Evolutionary conservation across 1,140 invertebrate genomes (phyloP), one percentile per base, ranked within the genome.

Genomic region (Tetramorium parvispinum): DNA sequence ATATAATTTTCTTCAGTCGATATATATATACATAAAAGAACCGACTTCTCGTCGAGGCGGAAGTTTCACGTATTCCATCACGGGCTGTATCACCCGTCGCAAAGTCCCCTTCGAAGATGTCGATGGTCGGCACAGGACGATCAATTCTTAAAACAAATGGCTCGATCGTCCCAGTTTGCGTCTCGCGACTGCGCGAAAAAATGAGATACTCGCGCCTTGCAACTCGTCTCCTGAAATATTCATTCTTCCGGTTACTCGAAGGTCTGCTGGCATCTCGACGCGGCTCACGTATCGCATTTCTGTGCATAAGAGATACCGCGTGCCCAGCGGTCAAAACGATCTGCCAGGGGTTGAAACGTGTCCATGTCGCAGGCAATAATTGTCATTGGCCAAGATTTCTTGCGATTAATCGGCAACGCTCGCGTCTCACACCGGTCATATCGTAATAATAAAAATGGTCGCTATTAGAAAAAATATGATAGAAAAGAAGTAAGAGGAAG

Each of bases 91-190:
- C 76, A 51, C 68, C 49, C 55, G 79, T 73, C 53, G 37, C 16
- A 13, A 27, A 46, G 66, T 57, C 18, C 51, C 57, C 24, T 40
- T 71, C 68, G 13, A 46, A 27, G 40, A 83, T n/a, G 66, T 73
- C 51, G 79, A 83, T 83, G 57, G 21, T 68, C 53, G 40, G 79
- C 79, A 4, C 13, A 40, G 53, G 16, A 46, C 43, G 79, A 83
- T 83, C 53, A 86, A 86, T 86, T 86, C 78, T 71, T 86, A 82
- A 86, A 86, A 81, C 40, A 82, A 86, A 86, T 82, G 61, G 66
- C 57, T 24, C 78, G 78, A 61, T 86, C 78, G 76, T 40, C n/a
- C 79, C 27, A 83, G 77, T 86, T 73, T 53, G 85, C 57, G 85
- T 81, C 65, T 51, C 78, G 57, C 43, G 77, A 57, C 37, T 53